Percentiles rank a stretch among this genome's conserved stretches.
phyloP scores from a whole-genome alignment of 1,140 invertebrate genomes.

The Agrypnia vestita region DNA sequence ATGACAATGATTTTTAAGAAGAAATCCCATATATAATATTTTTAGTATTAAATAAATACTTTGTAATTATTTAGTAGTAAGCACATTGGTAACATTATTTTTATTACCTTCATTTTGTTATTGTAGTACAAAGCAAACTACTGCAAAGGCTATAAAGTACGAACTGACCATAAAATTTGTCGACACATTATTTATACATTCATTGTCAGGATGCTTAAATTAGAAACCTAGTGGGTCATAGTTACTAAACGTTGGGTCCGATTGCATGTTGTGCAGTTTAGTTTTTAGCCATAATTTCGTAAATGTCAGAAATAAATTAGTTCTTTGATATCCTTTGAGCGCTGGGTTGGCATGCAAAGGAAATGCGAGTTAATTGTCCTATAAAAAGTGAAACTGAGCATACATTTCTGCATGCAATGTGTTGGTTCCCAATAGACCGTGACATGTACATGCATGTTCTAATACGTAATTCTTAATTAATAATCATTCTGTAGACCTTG shows the following conservation, averaged over 20 bases:
- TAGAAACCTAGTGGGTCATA: neutral
- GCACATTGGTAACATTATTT: neutral
- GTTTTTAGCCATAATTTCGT: too few species aligned
- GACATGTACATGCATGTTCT: slow-evolving; percentile 63
- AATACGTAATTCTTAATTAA: too few species aligned
- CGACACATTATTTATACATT: slow-evolving; percentile 7
- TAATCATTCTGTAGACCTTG: neutral
- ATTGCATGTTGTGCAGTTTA: neutral
- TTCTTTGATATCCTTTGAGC: too few species aligned
- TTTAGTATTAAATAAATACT: too few species aligned
- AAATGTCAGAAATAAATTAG: too few species aligned
- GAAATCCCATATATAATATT: too few species aligned
- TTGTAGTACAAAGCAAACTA: neutral
- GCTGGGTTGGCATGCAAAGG: slow-evolving; percentile 6
- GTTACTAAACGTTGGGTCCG: neutral
- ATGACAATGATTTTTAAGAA: too few species aligned
- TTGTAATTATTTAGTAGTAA: too few species aligned
- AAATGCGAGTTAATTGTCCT: too few species aligned
- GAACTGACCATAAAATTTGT: slow-evolving; percentile 1
- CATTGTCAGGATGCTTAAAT: neutral
- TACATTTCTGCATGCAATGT: slow-evolving; percentile 10
- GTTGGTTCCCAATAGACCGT: slow-evolving; percentile 8
- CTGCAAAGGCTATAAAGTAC: neutral
- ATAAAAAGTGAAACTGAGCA: too few species aligned
- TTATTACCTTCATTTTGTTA: slow-evolving; percentile 15